Base-by-base conservation (phyloP, 2,113 vertebrate genomes). In the Anser cygnoides region DNA sequence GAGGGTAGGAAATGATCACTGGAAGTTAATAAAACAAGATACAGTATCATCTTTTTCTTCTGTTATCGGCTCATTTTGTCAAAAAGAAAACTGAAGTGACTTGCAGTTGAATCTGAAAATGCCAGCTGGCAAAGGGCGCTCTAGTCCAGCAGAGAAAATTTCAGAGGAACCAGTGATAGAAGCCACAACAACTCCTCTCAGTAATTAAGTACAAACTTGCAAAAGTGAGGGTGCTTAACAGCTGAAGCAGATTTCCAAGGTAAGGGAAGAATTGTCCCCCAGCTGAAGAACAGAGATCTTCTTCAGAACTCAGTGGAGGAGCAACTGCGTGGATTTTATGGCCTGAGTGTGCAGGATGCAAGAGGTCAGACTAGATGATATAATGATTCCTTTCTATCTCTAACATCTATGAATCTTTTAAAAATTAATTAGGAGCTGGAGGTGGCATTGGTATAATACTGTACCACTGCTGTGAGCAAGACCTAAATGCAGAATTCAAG, bases 11-110 rank as follows among this genome's bases (percentile, higher is more conserved):
- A 90, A 91, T 72, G 55, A 84, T 71, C 80, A 31, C 28, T 28
- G 49, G 63, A 31, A 91, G 65, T 87, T 77, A 82, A 87, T 87
- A 82, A 93, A 95, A 82, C n/a, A 61, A 92, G 80, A 57, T 61
- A 63, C 18, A 78, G 11, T 21, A 19, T 46, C 91, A 59, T 67
- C 7, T 70, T 90, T 90, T 77, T 49, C 72, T 71, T 84, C 49
- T 57, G 19, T 33, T 87, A 35, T 14, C 84, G 91, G 35, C 43
- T 63, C 43, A 25, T 29, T 63, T 92, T 84, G 19, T 61, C 29
- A 57, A 72, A 90, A 90, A 62, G 19, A 37, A 87, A 90, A 74
- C 23, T 18, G 23, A 79, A 62, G 28, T 37, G 62, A 58, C 26
- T 84, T 89, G 61, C 46, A 39, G 13, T 10, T 78, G 52, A 71